Evolutionary conservation across 2,797 vertebrate genomes (phyloP).

Genomic region (Siniperca undulata): DNA sequence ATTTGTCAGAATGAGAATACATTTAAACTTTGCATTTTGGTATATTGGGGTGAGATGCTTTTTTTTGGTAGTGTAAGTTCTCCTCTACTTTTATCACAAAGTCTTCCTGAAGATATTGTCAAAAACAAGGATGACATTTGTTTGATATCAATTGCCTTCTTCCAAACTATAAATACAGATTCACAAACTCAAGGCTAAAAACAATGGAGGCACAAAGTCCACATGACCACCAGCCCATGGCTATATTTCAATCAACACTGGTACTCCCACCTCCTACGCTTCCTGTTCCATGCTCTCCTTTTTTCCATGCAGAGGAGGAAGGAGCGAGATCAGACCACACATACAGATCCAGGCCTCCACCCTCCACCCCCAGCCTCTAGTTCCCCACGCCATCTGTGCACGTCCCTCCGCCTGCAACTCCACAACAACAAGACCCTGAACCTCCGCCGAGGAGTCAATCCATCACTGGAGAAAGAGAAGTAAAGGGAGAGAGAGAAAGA

Average conservation of each 20-base stretch:
- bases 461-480: slow-evolving; percentile 82
- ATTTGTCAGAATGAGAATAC: slow-evolving; percentile 5
- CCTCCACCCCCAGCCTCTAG: slow-evolving; percentile 71
- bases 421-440: slow-evolving; percentile 86
- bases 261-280: slow-evolving; percentile 78
- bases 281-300: slow-evolving; percentile 69
- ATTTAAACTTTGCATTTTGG: not conserved
- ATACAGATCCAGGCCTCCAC: slow-evolving; percentile 78
- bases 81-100: slow-evolving; percentile 7
- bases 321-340: slow-evolving; percentile 74
- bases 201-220: slow-evolving; percentile 48
- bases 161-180: slow-evolving; percentile 46
- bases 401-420: slow-evolving; percentile 77
- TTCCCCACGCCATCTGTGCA: slow-evolving; percentile 71
- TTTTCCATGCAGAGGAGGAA: slow-evolving; percentile 70
- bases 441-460: slow-evolving; percentile 90
- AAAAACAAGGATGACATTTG: slow-evolving; percentile 9
- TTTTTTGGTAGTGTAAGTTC: not conserved
- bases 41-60: not conserved
- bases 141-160: slow-evolving; percentile 20
- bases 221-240: slow-evolving; percentile 73
- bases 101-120: not conserved
- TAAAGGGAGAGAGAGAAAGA: slow-evolving; percentile 36
- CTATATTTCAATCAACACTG: slow-evolving; percentile 81
- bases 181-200: slow-evolving; percentile 47